Percentiles rank a stretch among this genome's conserved stretches.
Conservation (phyloP, 2,113 vertebrate species). For the Myotis brandtii region DNA sequence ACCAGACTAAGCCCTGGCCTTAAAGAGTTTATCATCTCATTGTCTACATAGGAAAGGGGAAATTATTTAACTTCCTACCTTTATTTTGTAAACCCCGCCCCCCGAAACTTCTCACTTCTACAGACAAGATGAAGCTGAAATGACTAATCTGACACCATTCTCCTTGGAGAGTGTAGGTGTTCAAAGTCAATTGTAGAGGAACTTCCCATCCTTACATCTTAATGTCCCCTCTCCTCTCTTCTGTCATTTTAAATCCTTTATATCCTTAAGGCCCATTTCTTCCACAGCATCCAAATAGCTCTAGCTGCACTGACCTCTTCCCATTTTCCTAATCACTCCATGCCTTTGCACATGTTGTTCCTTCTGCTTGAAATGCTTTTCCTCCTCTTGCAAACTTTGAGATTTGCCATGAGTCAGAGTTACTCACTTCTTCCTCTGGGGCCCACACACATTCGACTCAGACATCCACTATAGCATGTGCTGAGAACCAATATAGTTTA, state of each 20-base stretch:
- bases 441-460: neutral
- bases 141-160: neutral
- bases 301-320: neutral
- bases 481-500: neutral
- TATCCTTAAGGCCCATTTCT: neutral
- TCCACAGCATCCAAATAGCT: neutral
- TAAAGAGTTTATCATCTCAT: neutral
- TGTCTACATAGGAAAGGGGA: slow-evolving; percentile 45
- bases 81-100: slow-evolving; percentile 27
- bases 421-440: slow-evolving; percentile 10
- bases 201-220: neutral
- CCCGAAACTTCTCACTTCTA: slow-evolving; percentile 1
- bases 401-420: neutral
- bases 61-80: slow-evolving; percentile 63
- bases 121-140: neutral
- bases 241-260: neutral
- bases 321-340: neutral
- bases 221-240: neutral
- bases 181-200: neutral
- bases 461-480: neutral
- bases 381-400: slow-evolving; percentile 3
- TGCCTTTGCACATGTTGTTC: neutral
- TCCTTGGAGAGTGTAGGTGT: neutral
- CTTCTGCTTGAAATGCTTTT: slow-evolving; percentile 39
- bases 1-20: neutral